Conservation (phyloP, 1,140 invertebrate genomes). For the Apis mellifera region Amel_HAv3.1 CM009935.2:2971501-2972000, state of each 20-base stretch:
- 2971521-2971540: constrained; percentile 99
- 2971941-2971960: too few relatives aligned
- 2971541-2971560: constrained; percentile 97
- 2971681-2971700: background rate
- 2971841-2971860: background rate
- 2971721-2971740: background rate
- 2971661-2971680: background rate
- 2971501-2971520: constrained; percentile 98
- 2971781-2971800: background rate
- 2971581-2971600: constrained; percentile 96
- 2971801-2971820: background rate
- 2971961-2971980: background rate
- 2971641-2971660: constrained; percentile 92
- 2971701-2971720: background rate
- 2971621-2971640: constrained; percentile 98
- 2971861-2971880: too few relatives aligned
- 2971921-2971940: too few relatives aligned
- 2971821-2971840: background rate
- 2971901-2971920: too few relatives aligned
- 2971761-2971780: background rate
- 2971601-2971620: constrained; percentile 99
- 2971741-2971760: background rate
- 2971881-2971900: too few relatives aligned
- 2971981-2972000: constrained; percentile 90
- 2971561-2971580: constrained; percentile 99